Conservation (phyloP, 2,113 vertebrate genomes). For the Tachysurus vachellii region DNA sequence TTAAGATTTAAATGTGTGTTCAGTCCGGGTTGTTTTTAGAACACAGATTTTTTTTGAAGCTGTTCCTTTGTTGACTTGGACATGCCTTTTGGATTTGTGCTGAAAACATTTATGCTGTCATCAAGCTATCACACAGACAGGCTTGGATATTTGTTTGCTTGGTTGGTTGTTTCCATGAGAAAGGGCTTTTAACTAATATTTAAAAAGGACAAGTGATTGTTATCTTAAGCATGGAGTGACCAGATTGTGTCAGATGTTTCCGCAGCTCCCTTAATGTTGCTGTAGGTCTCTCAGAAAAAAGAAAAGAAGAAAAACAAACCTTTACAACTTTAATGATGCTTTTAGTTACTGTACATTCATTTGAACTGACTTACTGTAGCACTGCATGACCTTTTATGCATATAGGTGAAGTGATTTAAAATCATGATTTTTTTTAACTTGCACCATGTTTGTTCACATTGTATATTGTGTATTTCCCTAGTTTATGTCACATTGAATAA, state of each 20-base stretch:
- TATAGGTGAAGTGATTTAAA: not conserved
- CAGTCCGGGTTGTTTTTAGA: not conserved
- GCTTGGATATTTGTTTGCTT: too few relatives aligned
- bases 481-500: not conserved
- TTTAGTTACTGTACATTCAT: not conserved
- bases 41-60: not conserved
- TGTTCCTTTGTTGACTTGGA: not conserved
- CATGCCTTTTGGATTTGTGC: too few relatives aligned
- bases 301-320: too few relatives aligned
- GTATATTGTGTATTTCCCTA: not conserved
- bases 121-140: too few relatives aligned
- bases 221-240: too few relatives aligned
- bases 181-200: too few relatives aligned
- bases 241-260: too few relatives aligned
- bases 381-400: not conserved
- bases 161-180: too few relatives aligned
- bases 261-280: too few relatives aligned
- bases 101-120: too few relatives aligned
- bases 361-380: not conserved
- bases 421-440: not conserved
- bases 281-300: too few relatives aligned
- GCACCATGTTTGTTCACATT: not conserved
- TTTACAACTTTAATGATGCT: not conserved
- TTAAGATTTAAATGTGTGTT: not conserved
- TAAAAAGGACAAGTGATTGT: too few relatives aligned